Evolutionary conservation across 1,140 invertebrate genomes (phyloP), one percentile per base, ranked within the genome.

Genomic region (Psix sp.): DNA sequence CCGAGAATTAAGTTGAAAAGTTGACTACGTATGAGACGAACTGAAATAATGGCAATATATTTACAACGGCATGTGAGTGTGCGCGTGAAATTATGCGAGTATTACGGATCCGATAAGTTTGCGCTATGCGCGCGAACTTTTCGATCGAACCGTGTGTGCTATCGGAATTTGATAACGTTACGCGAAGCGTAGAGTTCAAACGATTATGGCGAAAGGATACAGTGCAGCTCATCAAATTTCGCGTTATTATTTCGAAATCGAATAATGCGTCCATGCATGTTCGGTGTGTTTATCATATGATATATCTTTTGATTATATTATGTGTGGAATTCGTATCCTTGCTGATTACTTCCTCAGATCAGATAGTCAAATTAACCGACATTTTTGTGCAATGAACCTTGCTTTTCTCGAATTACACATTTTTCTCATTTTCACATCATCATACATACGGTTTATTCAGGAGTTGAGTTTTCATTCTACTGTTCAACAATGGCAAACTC

Each of bases 31-130:
- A 66, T 36, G 62, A 66, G 21, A 35, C n/a, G 35, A 49, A 15
- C 52, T 51, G 63, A 67, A 67, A 57, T 56, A 67, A 66, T 66
- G 42, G 51, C 51, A 56, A 67, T 67, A 67, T 67, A 67, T 67
- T 67, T 67, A 56, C 62, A 66, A 48, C 51, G 35, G 51, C 48
- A 15, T 48, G 46, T 65, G 49, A 54, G 43, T 65, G 43, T 65
- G 60, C 24, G 40, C 40, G n/a, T n/a, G 33, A 56, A 66, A 66
- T 66, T 66, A 66, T 66, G 51, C 43, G 51, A 54, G 35, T 48
- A 52, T 66, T 66, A 56, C 62, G 43, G 54, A 56, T 48, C 43
- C 62, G 43, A 66, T 66, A 66, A 66, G 49, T 66, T 66, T 66
- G 49, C 51, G 24, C 43, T 54, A 48, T 18, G 42, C 31, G 48